Percentiles rank a stretch among this genome's conserved stretches.
These are phyloP conservation scores for Nomada fabriciana DNA, from an alignment of 2,888 invertebrate species.

Conservation along the genomic window DNA sequence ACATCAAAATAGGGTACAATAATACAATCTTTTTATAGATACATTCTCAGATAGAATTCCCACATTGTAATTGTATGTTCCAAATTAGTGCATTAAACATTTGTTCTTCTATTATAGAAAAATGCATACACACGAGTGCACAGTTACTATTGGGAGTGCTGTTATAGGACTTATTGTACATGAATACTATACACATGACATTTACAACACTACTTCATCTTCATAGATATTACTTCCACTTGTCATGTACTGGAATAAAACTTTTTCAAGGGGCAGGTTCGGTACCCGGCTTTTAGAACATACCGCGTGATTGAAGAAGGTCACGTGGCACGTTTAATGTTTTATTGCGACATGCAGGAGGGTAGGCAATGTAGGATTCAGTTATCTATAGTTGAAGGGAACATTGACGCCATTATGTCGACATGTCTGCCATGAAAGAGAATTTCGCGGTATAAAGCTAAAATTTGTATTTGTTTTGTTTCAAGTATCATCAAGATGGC, in stretches of 20 bases:
- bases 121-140: neutral
- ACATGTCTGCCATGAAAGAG: constrained; percentile 70
- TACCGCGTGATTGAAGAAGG: constrained; percentile 57
- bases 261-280: constrained; percentile 45
- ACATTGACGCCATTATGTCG: constrained; percentile 75
- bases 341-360: constrained; percentile 52
- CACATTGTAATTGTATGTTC: neutral
- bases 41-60: neutral
- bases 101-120: neutral
- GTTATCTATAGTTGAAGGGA: constrained; percentile 66
- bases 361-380: constrained; percentile 62
- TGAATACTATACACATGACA: neutral
- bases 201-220: constrained; percentile 13
- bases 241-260: constrained; percentile 27
- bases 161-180: neutral
- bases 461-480: constrained; percentile 3
- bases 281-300: constrained; percentile 56
- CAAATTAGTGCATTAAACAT: neutral
- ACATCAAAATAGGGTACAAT: neutral
- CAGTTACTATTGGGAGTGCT: neutral
- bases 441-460: constrained; percentile 57
- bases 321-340: constrained; percentile 53
- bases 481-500: neutral
- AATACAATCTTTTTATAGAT: neutral
- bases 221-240: constrained; percentile 10